Evolutionary conservation across 2,113 vertebrate species (phyloP).

Genomic region (Mesocricetus auratus): DNA sequence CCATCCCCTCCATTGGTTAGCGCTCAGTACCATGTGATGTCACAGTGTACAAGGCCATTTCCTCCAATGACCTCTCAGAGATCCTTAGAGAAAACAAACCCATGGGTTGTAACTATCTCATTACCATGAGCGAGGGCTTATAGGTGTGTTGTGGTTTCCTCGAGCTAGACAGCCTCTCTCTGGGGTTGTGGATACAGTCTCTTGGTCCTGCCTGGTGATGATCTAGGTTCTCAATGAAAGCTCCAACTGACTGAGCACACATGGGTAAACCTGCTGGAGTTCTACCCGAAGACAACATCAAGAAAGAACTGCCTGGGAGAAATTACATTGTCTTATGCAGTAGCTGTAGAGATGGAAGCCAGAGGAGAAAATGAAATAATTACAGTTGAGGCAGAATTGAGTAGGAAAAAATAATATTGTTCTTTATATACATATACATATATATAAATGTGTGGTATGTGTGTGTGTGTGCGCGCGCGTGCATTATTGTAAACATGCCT

Average conservation of each 20-base stretch:
- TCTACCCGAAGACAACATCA: background rate
- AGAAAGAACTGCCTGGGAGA: background rate
- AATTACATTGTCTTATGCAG: background rate
- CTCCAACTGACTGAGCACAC: background rate
- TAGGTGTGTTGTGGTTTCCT: background rate
- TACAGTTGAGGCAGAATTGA: background rate
- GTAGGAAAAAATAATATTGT: background rate
- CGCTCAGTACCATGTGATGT: background rate
- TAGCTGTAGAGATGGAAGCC: background rate
- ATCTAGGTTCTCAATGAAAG: background rate
- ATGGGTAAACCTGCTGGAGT: background rate
- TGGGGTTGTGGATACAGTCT: background rate
- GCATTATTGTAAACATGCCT: background rate
- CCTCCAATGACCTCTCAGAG: background rate
- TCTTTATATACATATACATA: too few species aligned
- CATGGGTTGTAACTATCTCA: background rate
- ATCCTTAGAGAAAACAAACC: background rate
- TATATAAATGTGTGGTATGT: too few species aligned
- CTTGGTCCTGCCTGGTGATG: background rate
- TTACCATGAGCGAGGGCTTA: background rate
- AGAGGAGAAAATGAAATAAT: background rate
- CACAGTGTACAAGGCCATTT: background rate
- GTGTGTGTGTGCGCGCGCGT: too few species aligned
- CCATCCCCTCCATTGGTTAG: too few species aligned
- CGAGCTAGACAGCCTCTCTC: background rate